phyloP scores from a whole-genome alignment of 2,113 vertebrate species.

The Colaptes auratus region DNA sequence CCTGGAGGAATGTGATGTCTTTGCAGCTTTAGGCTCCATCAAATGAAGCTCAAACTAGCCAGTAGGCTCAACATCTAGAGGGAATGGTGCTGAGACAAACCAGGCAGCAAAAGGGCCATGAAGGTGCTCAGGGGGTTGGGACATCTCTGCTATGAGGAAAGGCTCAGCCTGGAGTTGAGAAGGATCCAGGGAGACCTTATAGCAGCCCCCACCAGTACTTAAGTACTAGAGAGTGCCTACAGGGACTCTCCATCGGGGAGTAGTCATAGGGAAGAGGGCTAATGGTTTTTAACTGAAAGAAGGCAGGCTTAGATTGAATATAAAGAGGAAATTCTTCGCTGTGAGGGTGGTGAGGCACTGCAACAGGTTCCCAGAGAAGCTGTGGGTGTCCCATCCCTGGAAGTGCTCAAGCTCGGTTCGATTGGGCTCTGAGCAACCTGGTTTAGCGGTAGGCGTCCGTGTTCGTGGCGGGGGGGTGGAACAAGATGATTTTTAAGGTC shows the following conservation, averaged over 20 bases:
- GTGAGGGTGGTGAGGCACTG: background rate
- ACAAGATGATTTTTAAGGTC: background rate
- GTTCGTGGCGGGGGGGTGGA: background rate
- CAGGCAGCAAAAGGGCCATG: fast-evolving
- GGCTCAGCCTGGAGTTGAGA: background rate
- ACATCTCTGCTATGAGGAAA: background rate
- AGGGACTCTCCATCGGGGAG: background rate
- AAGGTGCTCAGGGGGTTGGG: background rate
- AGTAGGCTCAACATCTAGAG: background rate
- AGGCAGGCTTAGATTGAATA: background rate
- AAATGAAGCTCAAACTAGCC: background rate
- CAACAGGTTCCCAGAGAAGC: background rate
- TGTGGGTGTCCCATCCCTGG: background rate
- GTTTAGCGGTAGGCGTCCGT: background rate
- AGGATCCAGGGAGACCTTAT: background rate
- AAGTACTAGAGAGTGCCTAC: background rate
- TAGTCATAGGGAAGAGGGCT: background rate
- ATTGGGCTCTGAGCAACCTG: background rate
- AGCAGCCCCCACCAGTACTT: background rate
- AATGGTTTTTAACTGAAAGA: background rate
- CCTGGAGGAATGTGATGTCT: background rate
- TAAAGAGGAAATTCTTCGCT: background rate
- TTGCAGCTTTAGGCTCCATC: background rate
- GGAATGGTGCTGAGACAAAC: background rate
- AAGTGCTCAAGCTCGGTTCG: background rate